Conservation (phyloP, 2,797 vertebrate species). For the Epinephelus malabaricus region DNA sequence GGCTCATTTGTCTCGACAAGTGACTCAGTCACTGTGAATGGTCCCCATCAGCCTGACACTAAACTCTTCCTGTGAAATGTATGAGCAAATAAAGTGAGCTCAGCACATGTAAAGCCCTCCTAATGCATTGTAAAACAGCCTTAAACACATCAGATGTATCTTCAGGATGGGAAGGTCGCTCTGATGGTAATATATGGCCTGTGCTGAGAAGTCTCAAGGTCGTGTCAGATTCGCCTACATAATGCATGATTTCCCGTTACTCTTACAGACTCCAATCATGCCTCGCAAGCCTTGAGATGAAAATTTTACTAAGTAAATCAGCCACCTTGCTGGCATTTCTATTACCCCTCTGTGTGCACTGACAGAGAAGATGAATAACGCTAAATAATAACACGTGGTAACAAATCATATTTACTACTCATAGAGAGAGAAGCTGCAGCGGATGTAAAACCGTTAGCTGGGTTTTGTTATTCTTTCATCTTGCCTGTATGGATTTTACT, state of each 20-base stretch:
- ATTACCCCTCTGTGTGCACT: slow-evolving; percentile 96
- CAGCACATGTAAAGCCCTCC: slow-evolving; percentile 86
- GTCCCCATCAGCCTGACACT: slow-evolving; percentile 81
- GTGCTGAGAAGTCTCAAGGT: slow-evolving; percentile 94
- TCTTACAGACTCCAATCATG: slow-evolving; percentile 93
- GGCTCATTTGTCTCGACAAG: slow-evolving; percentile 82
- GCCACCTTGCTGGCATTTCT: slow-evolving; percentile 98
- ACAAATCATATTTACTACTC: slow-evolving; percentile 95
- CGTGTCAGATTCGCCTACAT: slow-evolving; percentile 94
- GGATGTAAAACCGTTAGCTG: slow-evolving; percentile 84
- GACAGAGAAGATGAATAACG: slow-evolving; percentile 97
- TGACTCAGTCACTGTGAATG: slow-evolving; percentile 73
- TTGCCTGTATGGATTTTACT: slow-evolving; percentile 68
- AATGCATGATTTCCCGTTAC: slow-evolving; percentile 95
- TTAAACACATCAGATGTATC: slow-evolving; percentile 92
- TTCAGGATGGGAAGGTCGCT: slow-evolving; percentile 90
- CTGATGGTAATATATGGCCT: slow-evolving; percentile 92
- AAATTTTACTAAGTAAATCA: slow-evolving; percentile 99
- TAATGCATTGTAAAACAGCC: slow-evolving; percentile 89
- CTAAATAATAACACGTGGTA: slow-evolving; percentile 96
- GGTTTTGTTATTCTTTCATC: slow-evolving; percentile 81
- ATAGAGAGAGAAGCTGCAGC: slow-evolving; percentile 69
- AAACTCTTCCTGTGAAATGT: slow-evolving; percentile 83
- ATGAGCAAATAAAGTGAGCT: slow-evolving; percentile 85
- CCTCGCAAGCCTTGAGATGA: slow-evolving; percentile 96